Base-by-base conservation (phyloP, 2,797 vertebrate species). In the Danio choprae region DNA sequence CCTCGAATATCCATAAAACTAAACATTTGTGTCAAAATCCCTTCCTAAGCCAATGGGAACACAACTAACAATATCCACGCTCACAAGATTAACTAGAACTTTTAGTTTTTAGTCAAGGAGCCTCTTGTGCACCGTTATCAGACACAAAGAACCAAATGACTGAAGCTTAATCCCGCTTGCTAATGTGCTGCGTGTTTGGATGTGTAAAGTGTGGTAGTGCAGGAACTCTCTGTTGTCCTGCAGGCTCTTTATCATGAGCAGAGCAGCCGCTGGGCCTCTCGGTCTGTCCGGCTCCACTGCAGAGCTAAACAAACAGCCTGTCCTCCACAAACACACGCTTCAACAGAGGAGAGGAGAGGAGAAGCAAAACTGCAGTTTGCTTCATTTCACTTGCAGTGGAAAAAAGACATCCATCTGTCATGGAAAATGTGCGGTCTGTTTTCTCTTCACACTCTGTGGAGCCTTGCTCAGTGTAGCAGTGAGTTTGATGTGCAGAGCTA, bases 241-340 rank as follows among this genome's bases (percentile, higher is more conserved):
- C 5, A 62, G 65, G 10, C 16, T 75, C 65, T 75, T 73, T 65
- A 77, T 78, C 46, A 36, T 74, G 55, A 71, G 72, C 77, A 85
- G 76, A 77, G 71, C 76, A n/a, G 82, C 50, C 82, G 20, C 9
- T 50, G 84, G 82, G 76, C 80, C 83, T 77, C 84, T 84, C 85
- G 79, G 83, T 82, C 86, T 87, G 77, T 63, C 78, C 86, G 89
- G 84, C 89, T 91, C 87, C 85, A 84, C 82, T 90, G 80, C 53
- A 88, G 87, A 88, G 85, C 90, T 89, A 85, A 90, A 91, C 89
- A 91, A 92, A 92, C 91, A 89, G 90, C 36, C 79, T 87, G 90
- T 90, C 89, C 87, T 88, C 86, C 84, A 81, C 87, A 89, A 91
- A 91, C 90, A 83, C 81, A 75, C 79, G 44, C 65, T 65, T 71